Conservation (phyloP, 2,113 vertebrate species). For the Siniperca chuatsi region DNA sequence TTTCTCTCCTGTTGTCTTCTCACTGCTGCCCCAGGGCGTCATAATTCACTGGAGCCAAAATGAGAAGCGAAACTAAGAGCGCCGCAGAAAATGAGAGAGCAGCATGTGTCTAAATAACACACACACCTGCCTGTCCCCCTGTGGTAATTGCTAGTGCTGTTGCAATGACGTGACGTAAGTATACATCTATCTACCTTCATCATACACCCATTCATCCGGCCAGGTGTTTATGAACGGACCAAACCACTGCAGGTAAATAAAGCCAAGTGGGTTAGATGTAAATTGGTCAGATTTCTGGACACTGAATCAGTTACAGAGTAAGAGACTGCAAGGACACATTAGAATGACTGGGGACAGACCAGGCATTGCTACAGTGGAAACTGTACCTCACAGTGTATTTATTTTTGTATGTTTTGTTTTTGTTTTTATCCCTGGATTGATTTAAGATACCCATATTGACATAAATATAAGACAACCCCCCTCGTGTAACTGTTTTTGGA, state of each 20-base stretch:
- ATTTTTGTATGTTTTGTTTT: not conserved
- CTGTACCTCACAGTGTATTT: not conserved
- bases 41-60: constrained; percentile 60
- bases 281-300: constrained; percentile 30
- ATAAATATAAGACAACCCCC: not conserved
- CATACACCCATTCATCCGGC: not conserved
- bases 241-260: constrained; percentile 40
- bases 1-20: constrained; percentile 45
- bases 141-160: constrained; percentile 47
- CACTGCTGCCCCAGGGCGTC: constrained; percentile 40
- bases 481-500: not conserved
- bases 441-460: not conserved
- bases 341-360: not conserved
- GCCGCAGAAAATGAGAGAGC: constrained; percentile 50
- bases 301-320: not conserved
- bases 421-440: not conserved
- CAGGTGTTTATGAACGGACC: constrained; percentile 22
- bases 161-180: constrained; percentile 23
- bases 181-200: constrained; percentile 25
- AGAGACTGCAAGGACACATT: constrained; percentile 22
- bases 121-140: constrained; percentile 36
- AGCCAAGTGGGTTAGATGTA: constrained; percentile 10
- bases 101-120: constrained; percentile 55
- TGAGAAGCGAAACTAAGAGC: constrained; percentile 51
- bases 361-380: not conserved